Evolutionary conservation across 2,888 invertebrate species (phyloP), one percentile per base, ranked within the genome.

Genomic region (Brachyptera risi): DNA sequence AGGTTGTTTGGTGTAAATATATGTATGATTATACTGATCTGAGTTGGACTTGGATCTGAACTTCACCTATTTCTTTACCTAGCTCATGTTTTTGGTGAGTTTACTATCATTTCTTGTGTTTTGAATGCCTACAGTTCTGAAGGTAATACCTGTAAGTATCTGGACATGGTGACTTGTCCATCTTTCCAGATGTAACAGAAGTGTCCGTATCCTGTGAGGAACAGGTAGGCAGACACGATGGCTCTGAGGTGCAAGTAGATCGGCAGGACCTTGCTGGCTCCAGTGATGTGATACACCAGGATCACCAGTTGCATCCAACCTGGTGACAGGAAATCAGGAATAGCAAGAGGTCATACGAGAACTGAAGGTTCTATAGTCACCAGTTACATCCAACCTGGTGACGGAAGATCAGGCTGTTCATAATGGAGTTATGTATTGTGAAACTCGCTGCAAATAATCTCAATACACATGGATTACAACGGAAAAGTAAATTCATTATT

Each of bases 231-330:
- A 5, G 96, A 92, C 63, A 93, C 90, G 13, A 97, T 79, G 0
- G 95, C 86, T 63, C 94, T 83, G 40, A 95, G 86, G 69, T 93
- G 88, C 92, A 96, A 94, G 73, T 94, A 95, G 66, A 97, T 94
- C 5, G 88, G 89, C 13, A 92, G 76, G 19, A 93, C 87, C 71
- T 90, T 87, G 72, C 88, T 90, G 15, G 96, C 96, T 0, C 96
- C 96, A 0, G 96, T 97, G 73, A 96, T 88, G 70, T 96, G 94
- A 76, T 95, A 96, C 26, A 96, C 92, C 0, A 98, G 79, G 58
- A 97, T 91, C 1, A 96, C 90, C 27, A 96, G 79, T 73, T 96
- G 90, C 92, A 98, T 97, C 90, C 96, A 94, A 1, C 83, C 74
- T 75, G 59, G 11, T 66, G n/a, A n/a, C n/a, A n/a, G n/a, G n/a